A percentile compares a stretch with the other conserved stretches of the same genome.
Conservation (phyloP, 2,113 vertebrate species). For the Morone chrysops region DNA sequence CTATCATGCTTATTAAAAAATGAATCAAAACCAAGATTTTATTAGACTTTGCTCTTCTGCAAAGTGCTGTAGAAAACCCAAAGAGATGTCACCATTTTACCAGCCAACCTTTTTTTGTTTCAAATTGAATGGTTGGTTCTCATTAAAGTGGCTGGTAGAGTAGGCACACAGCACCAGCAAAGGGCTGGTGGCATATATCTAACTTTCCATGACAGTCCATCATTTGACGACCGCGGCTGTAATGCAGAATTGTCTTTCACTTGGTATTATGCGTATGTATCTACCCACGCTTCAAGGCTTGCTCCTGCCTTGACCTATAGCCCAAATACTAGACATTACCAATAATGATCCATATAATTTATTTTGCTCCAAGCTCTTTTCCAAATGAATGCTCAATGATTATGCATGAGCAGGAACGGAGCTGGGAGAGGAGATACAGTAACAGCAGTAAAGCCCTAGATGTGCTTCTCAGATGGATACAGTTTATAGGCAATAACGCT, state of each 20-base stretch:
- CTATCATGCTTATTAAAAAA: neutral
- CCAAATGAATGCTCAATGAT: conserved; percentile 53
- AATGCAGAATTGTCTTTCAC: neutral
- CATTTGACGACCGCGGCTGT: neutral
- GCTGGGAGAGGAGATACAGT: conserved; percentile 12
- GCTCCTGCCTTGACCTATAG: conserved; percentile 24
- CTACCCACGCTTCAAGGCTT: conserved; percentile 7
- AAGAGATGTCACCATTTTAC: neutral
- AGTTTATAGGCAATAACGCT: conserved; percentile 13
- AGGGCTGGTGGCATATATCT: neutral
- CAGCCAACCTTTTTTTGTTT: neutral
- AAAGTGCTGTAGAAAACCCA: neutral
- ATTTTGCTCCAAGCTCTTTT: conserved; percentile 37
- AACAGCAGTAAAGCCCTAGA: conserved; percentile 1
- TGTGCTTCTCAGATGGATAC: conserved; percentile 40
- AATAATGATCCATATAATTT: conserved; percentile 33
- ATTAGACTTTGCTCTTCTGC: neutral
- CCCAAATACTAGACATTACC: conserved; percentile 21
- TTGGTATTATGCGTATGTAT: neutral
- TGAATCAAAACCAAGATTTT: neutral
- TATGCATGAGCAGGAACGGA: conserved; percentile 56
- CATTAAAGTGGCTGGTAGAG: neutral
- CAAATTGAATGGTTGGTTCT: neutral
- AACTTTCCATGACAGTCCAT: neutral
- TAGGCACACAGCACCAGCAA: too few species aligned